A percentile compares a stretch with the other conserved stretches of the same genome.
These are phyloP conservation scores for Ornithoptera priamus DNA, from an alignment of 2,888 invertebrate species.

Conservation along the genomic window DNA sequence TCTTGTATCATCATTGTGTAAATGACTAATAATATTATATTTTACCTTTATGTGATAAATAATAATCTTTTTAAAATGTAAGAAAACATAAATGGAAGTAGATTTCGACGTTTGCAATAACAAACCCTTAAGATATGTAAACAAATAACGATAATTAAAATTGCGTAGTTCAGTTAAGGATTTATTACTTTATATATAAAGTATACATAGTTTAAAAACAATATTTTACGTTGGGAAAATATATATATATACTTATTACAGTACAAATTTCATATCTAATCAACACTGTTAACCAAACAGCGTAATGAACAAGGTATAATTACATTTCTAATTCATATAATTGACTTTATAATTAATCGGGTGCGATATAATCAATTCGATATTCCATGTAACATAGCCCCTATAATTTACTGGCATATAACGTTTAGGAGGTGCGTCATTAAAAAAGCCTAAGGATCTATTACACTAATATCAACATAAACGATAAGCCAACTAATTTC, in stretches of 20 bases:
- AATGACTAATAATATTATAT: background rate
- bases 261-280: background rate
- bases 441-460: constrained; percentile 49
- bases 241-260: background rate
- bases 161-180: too few species aligned
- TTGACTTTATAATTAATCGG: constrained; percentile 60
- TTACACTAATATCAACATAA: constrained; percentile 56
- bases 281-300: background rate
- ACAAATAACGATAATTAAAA: too few species aligned
- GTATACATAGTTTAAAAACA: background rate
- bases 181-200: background rate
- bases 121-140: background rate
- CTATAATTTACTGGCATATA: constrained; percentile 42
- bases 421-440: constrained; percentile 55
- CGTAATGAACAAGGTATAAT: constrained; percentile 13
- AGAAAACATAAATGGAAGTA: background rate
- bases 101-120: background rate
- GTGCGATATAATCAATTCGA: constrained; percentile 43
- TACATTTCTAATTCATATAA: background rate
- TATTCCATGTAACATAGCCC: constrained; percentile 46
- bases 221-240: background rate
- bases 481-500: constrained; percentile 62
- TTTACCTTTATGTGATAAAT: background rate
- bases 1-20: background rate
- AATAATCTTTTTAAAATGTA: background rate